phyloP scores from a whole-genome alignment of 1,140 invertebrate genomes.

The Samia ricini region DNA sequence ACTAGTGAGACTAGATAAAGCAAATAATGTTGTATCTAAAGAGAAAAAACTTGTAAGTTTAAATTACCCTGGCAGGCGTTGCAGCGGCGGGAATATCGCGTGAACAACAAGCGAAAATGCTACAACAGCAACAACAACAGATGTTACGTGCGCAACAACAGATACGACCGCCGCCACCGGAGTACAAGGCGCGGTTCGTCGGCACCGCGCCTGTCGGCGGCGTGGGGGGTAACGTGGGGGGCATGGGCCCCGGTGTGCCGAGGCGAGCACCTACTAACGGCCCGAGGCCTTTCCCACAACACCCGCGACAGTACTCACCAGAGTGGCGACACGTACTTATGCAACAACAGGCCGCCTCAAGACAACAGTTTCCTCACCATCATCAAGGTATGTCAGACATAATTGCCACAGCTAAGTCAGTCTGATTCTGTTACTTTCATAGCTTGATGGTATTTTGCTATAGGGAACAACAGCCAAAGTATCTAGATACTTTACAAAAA shows the following conservation, averaged over 20 bases:
- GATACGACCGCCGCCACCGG: slow-evolving; percentile 85
- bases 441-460: too few relatives aligned
- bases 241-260: slow-evolving; percentile 75
- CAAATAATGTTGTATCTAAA: not conserved
- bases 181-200: slow-evolving; percentile 86
- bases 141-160: slow-evolving; percentile 79
- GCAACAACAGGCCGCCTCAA: slow-evolving; percentile 82
- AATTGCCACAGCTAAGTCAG: too few relatives aligned
- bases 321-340: slow-evolving; percentile 86
- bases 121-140: slow-evolving; percentile 80
- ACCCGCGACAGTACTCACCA: slow-evolving; percentile 77
- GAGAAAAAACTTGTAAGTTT: not conserved
- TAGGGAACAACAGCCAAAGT: too few relatives aligned
- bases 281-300: slow-evolving; percentile 84
- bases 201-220: slow-evolving; percentile 71
- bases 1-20: not conserved
- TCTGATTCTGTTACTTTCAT: too few relatives aligned
- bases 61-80: slow-evolving; percentile 36
- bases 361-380: slow-evolving; percentile 82
- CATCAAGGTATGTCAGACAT: slow-evolving; percentile 78
- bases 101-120: slow-evolving; percentile 81
- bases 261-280: slow-evolving; percentile 66
- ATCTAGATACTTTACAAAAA: too few relatives aligned
- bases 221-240: slow-evolving; percentile 71
- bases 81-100: slow-evolving; percentile 74